Conservation (phyloP, 2,797 vertebrate species). For the Microctenopoma lineatum region DNA sequence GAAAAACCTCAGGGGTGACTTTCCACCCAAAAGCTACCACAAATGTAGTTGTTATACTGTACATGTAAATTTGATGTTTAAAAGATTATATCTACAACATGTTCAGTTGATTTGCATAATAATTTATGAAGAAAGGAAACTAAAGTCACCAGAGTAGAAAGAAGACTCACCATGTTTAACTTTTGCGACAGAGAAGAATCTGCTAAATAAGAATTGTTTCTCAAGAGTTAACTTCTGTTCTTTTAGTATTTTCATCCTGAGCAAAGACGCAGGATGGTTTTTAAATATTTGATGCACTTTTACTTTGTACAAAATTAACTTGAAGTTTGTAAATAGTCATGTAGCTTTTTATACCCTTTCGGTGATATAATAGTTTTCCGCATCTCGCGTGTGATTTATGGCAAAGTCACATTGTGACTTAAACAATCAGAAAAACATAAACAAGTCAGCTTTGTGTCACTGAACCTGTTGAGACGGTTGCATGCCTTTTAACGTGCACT, state of each 20-base stretch:
- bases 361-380: constrained; percentile 51
- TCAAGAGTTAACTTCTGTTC: constrained; percentile 34
- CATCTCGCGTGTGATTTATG: constrained; percentile 62
- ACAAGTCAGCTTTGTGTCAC: constrained; percentile 31
- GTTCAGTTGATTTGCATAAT: constrained; percentile 49
- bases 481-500: constrained; percentile 69
- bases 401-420: constrained; percentile 65
- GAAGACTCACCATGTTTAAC: constrained; percentile 33
- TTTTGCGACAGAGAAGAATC: constrained; percentile 38
- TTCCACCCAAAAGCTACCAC: constrained; percentile 52
- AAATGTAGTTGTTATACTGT: constrained; percentile 69
- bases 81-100: constrained; percentile 52
- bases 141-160: constrained; percentile 44
- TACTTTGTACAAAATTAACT: constrained; percentile 83
- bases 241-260: constrained; percentile 54
- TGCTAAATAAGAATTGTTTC: constrained; percentile 36
- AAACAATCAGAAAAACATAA: constrained; percentile 41
- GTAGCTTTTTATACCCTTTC: constrained; percentile 71
- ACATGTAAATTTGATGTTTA: constrained; percentile 62
- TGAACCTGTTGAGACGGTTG: constrained; percentile 46
- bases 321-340: constrained; percentile 87
- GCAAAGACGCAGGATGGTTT: constrained; percentile 54
- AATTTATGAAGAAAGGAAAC: constrained; percentile 64
- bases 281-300: constrained; percentile 85
- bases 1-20: constrained; percentile 78